Percentiles rank a stretch among this genome's conserved stretches.
phyloP scores from a whole-genome alignment of 2,113 vertebrate species.

The Megaptera novaeangliae region DNA sequence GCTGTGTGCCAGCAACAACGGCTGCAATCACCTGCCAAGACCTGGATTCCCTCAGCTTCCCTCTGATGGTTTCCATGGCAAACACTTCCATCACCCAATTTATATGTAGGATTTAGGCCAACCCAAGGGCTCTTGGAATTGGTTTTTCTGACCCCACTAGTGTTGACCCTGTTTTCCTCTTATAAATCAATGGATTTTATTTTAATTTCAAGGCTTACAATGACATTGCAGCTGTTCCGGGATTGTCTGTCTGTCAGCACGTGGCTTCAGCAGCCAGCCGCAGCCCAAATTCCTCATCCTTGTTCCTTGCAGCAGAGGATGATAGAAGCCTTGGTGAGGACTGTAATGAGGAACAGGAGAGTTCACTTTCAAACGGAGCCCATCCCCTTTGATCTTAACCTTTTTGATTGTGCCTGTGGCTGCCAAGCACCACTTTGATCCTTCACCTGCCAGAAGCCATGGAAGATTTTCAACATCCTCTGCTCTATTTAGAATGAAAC shows the following conservation, averaged over 20 bases:
- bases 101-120: conserved; percentile 8
- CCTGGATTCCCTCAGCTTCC: not conserved
- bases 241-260: not conserved
- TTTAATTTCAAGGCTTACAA: not conserved
- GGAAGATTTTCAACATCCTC: not conserved
- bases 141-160: not conserved
- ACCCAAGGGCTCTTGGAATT: not conserved
- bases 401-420: not conserved
- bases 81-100: not conserved
- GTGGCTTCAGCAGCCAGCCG: not conserved
- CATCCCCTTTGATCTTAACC: conserved; percentile 14
- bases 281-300: not conserved
- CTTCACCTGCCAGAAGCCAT: not conserved
- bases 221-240: not conserved
- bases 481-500: not conserved
- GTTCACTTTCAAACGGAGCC: not conserved
- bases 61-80: not conserved
- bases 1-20: not conserved
- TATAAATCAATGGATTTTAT: not conserved
- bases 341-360: not conserved
- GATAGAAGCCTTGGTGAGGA: not conserved
- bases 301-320: not conserved
- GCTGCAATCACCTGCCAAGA: not conserved
- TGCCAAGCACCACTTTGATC: conserved; percentile 20
- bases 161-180: not conserved